Conservation (phyloP, 2,888 invertebrate genomes). For the Dastarcus helophoroides region DNA sequence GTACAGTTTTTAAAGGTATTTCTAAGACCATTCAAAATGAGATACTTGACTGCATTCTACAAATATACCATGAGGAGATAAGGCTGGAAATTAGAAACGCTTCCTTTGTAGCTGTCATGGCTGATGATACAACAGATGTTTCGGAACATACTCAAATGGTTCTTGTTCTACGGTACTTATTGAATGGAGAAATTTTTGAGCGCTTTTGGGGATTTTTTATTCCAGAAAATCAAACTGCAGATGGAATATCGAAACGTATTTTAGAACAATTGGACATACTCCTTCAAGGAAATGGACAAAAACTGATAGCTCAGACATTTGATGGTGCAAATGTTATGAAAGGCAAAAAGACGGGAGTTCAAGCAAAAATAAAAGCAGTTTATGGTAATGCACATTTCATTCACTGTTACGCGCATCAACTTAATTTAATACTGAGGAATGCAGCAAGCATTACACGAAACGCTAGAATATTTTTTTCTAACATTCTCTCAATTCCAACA, state of each 20-base stretch:
- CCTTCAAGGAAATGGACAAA: constrained; percentile 9
- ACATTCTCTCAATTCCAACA: constrained; percentile 12
- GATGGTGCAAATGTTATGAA: constrained; percentile 17
- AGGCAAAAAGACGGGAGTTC: constrained; percentile 12
- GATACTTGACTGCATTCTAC: constrained; percentile 23
- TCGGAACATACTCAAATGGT: constrained; percentile 18
- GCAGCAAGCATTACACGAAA: constrained; percentile 12
- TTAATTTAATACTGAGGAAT: constrained; percentile 15
- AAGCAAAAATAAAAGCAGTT: constrained; percentile 14
- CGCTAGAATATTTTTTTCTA: constrained; percentile 16
- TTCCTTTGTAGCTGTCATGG: constrained; percentile 19
- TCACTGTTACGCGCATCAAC: constrained; percentile 16
- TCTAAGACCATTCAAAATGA: constrained; percentile 26
- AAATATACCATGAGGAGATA: constrained; percentile 21
- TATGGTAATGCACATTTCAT: constrained; percentile 15
- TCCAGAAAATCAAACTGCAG: constrained; percentile 13
- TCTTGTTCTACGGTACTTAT: constrained; percentile 21
- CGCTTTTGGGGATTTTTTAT: constrained; percentile 21
- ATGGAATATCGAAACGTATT: constrained; percentile 7
- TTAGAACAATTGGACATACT: constrained; percentile 12
- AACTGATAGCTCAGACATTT: constrained; percentile 16
- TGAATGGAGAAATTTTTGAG: constrained; percentile 14
- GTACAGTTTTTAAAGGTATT: constrained; percentile 23
- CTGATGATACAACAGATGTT: constrained; percentile 25
- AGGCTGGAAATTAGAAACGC: constrained; percentile 17